These are phyloP conservation scores for Callocephalon fimbriatum DNA, from an alignment of 2,113 vertebrate genomes.

Conservation along the genomic window DNA sequence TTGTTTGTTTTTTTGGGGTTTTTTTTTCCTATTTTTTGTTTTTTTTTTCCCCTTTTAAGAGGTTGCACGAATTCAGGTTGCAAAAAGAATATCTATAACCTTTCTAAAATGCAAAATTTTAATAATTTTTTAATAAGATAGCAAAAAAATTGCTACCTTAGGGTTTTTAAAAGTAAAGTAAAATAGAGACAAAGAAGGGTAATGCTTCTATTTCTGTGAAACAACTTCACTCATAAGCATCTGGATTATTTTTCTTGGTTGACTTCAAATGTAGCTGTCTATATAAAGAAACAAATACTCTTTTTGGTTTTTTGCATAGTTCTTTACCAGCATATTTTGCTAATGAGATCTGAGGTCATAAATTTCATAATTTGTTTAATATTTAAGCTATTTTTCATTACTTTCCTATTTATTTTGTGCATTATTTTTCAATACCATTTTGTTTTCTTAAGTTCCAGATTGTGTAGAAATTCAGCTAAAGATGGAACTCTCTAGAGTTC, in stretches of 20 bases:
- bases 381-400: not conserved
- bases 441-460: not conserved
- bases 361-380: not conserved
- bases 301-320: not conserved
- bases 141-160: not conserved
- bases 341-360: not conserved
- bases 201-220: not conserved
- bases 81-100: not conserved
- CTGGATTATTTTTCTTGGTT: not conserved
- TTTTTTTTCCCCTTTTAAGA: not conserved
- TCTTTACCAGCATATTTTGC: not conserved
- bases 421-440: not conserved
- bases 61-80: not conserved
- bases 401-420: not conserved
- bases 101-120: not conserved
- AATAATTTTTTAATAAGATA: no score
- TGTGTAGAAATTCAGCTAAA: not conserved
- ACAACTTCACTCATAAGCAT: not conserved
- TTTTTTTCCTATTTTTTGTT: no score
- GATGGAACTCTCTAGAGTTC: not conserved
- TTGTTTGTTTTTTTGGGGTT: fast-evolving
- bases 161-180: not conserved
- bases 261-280: not conserved
- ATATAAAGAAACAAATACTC: not conserved
- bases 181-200: not conserved